Conservation (phyloP, 1,140 invertebrate genomes). For the Cryptotermes secundus region DNA sequence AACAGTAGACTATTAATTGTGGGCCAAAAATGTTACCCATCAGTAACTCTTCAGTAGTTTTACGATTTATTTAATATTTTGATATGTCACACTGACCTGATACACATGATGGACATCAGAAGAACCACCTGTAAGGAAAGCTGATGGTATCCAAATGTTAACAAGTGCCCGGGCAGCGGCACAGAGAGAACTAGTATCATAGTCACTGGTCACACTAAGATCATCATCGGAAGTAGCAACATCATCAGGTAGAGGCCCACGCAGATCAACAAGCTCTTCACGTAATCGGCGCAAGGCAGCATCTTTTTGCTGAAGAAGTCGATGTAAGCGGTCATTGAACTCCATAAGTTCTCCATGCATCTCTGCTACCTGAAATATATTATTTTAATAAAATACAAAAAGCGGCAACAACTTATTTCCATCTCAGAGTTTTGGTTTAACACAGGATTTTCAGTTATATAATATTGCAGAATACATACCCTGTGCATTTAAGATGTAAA, state of each 20-base stretch:
- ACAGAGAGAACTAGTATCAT: constrained; percentile 33
- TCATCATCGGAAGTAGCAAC: constrained; percentile 46
- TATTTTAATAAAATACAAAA: background rate
- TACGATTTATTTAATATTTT: background rate
- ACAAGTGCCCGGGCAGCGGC: constrained; percentile 58
- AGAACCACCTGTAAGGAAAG: constrained; percentile 78
- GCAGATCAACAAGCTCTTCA: constrained; percentile 66
- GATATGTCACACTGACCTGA: constrained; percentile 63
- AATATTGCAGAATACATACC: too few relatives aligned
- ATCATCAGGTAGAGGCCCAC: constrained; percentile 63
- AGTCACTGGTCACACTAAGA: constrained; percentile 39
- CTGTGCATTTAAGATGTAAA: too few relatives aligned
- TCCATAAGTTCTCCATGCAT: constrained; percentile 96
- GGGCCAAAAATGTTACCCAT: too few relatives aligned
- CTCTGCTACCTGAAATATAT: constrained; percentile 72
- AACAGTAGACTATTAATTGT: too few relatives aligned
- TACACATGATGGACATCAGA: constrained; percentile 83
- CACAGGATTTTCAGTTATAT: too few relatives aligned
- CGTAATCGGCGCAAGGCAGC: constrained; percentile 61
- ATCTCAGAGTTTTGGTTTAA: too few relatives aligned
- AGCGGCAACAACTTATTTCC: background rate
- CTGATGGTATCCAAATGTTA: constrained; percentile 90
- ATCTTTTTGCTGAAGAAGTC: constrained; percentile 60
- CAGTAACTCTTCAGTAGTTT: too few relatives aligned
- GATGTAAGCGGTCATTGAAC: constrained; percentile 75